Conservation (phyloP, 2,113 vertebrate species). For the Hyperoodon ampullatus region DNA sequence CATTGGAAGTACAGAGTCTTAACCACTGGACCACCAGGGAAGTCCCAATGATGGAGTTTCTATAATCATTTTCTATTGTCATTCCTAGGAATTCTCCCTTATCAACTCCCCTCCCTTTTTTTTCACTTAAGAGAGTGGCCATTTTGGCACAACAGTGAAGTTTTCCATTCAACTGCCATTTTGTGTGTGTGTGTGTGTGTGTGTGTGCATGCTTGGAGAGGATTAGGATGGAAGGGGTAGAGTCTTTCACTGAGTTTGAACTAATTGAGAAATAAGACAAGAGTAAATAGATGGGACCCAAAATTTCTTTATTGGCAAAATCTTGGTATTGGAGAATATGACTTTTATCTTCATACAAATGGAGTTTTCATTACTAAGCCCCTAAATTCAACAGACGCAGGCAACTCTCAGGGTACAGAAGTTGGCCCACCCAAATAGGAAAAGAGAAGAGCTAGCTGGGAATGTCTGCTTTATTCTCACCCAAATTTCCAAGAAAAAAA, state of each 20-base stretch:
- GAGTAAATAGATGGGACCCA: background rate
- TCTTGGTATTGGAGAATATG: background rate
- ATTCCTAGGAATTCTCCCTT: background rate
- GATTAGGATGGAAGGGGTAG: background rate
- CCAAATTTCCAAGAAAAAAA: background rate
- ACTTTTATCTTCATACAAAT: background rate
- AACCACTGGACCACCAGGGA: no score
- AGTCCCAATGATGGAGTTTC: no score
- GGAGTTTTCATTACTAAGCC: background rate
- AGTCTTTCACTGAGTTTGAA: background rate
- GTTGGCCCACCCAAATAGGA: background rate
- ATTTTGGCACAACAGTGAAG: background rate
- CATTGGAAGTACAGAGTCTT: no score
- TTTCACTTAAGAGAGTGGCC: background rate
- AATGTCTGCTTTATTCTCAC: background rate
- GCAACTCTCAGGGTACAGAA: background rate
- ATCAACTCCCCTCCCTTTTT: background rate
- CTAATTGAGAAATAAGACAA: background rate
- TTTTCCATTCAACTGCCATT: background rate
- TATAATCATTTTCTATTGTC: background rate
- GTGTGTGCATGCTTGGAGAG: background rate
- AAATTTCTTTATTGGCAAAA: background rate
- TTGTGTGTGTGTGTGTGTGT: background rate
- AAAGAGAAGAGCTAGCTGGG: background rate
- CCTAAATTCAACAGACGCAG: background rate